Evolutionary conservation across 2,113 vertebrate genomes (phyloP).

Genomic region (Plestiodon gilberti): DNA sequence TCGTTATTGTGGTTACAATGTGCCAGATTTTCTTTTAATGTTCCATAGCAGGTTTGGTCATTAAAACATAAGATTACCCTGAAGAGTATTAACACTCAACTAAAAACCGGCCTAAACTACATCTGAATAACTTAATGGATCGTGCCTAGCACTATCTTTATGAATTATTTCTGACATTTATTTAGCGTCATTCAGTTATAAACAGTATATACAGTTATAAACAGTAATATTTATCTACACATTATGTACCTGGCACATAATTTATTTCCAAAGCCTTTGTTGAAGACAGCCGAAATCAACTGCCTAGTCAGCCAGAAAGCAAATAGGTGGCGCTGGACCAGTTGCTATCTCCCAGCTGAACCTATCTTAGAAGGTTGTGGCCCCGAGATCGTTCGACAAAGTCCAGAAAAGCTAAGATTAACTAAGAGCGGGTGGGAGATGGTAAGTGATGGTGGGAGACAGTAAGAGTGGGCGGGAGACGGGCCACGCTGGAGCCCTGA

Average conservation of each 20-base stretch:
- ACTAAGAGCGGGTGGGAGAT: no score
- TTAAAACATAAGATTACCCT: slow-evolving; percentile 62
- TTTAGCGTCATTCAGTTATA: slow-evolving; percentile 46
- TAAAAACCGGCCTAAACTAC: slow-evolving; percentile 19
- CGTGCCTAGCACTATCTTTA: slow-evolving; percentile 19
- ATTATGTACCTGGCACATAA: background rate
- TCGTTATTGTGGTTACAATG: slow-evolving; percentile 15
- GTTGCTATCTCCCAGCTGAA: no score
- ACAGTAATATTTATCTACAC: background rate
- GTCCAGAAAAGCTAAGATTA: no score
- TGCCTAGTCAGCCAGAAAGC: no score
- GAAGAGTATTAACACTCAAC: slow-evolving; percentile 12
- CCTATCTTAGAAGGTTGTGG: no score
- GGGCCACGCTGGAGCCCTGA: no score
- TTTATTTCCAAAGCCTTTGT: background rate
- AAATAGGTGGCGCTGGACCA: no score
- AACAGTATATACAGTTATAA: no score
- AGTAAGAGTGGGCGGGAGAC: no score
- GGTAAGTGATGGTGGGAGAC: no score
- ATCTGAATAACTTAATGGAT: slow-evolving; percentile 46
- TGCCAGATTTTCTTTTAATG: background rate
- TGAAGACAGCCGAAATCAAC: slow-evolving; percentile 1
- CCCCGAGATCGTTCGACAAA: no score
- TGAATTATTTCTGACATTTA: slow-evolving; percentile 17
- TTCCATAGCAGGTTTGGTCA: slow-evolving; percentile 31